Base-by-base conservation (phyloP, 1,140 invertebrate species). In the Paraescarpia echinospica region DNA sequence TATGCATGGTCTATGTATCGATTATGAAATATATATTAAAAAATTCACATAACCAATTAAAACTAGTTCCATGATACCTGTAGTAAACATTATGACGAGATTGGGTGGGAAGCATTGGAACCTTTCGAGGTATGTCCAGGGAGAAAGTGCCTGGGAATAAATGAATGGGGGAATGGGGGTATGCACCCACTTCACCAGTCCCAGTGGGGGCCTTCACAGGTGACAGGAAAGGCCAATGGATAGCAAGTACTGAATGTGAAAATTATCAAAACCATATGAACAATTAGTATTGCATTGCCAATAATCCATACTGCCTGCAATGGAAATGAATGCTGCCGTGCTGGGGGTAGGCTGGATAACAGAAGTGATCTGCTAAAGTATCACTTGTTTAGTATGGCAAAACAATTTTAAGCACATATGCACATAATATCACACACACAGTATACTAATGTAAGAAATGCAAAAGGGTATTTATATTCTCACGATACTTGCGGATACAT, bases 211-310 rank as follows among this genome's bases (percentile, higher is more conserved):
- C 12, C 48, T 77, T 6, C 59, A 77, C 59, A 77, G 59, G 59
- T 77, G 59, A 77, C 2, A 31, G 59, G 59, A 77, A 77, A 77
- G 59, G 59, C 18, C 59, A 77, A 77, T 77, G 59, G 59, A 77
- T 77, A 77, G 27, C 59, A 77, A 77, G 59, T 77, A 77, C 2
- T 22, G 59, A 6, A 5, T 77, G 59, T 77, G 59, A 27, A 77
- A 77, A 77, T 77, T 77, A 77, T 77, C 22, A 77, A 77, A 77
- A 77, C 59, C 59, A 77, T 77, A 77, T 77, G 59, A 77, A 77
- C 59, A 77, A 77, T 31, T 77, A 77, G 2, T 77, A 77, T 2
- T 77, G 59, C 59, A 77, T 2, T 77, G 59, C 59, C 59, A 12
- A 77, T 77, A 77, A 77, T 77, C 59, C 14, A 77, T 18, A 77